Conservation (phyloP, 1,140 invertebrate species). For the Phymastichus coffea region DNA sequence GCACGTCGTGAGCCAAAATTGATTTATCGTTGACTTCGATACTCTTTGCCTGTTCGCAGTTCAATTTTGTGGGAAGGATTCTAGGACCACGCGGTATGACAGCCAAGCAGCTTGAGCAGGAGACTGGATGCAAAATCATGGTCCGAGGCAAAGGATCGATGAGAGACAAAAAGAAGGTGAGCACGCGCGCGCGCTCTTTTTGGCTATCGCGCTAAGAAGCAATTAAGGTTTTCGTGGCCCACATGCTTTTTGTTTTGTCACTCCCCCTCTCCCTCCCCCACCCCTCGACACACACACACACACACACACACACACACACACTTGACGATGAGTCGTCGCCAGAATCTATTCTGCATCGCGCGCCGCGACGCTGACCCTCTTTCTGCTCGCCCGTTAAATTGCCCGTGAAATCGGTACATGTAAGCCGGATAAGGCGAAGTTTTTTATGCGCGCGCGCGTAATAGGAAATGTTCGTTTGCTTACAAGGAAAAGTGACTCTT, state of each 20-base stretch:
- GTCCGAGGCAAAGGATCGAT: conserved; percentile 99
- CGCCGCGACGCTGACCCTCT: neutral
- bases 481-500: no score
- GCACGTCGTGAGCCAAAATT: no score
- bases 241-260: neutral
- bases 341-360: conserved; percentile 25
- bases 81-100: conserved; percentile 99
- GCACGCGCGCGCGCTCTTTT: neutral
- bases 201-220: no score
- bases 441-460: no score
- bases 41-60: conserved; percentile 73
- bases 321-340: conserved; percentile 18
- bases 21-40: no score
- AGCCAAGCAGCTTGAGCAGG: conserved; percentile 98
- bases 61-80: conserved; percentile 99
- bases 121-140: conserved; percentile 99
- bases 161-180: conserved; percentile 99
- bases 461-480: no score
- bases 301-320: no score
- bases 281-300: no score
- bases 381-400: conserved; percentile 6
- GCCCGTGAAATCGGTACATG: conserved; percentile 26
- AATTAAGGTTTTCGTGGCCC: conserved; percentile 15
- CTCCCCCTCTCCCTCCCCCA: no score
- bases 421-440: no score